These are phyloP conservation scores for Chlorocebus sabaeus DNA, from an alignment of 2,113 vertebrate species.

Conservation along the genomic window DNA sequence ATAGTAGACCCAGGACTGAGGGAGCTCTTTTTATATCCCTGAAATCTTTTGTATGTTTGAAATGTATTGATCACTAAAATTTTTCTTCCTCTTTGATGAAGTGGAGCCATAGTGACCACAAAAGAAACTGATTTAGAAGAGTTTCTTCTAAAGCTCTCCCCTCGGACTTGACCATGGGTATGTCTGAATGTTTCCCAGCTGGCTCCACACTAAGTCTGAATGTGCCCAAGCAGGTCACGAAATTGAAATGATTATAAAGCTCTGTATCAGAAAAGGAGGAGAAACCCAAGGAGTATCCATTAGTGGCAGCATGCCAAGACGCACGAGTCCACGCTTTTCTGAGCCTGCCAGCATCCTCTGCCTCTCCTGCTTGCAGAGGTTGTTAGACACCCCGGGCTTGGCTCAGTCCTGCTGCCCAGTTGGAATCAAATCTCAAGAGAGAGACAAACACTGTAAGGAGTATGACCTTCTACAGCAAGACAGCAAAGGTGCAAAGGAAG, in stretches of 20 bases:
- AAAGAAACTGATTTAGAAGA: not conserved
- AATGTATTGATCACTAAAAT: not conserved
- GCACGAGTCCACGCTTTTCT: not conserved
- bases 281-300: constrained; percentile 27
- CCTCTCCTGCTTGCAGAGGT: fast-evolving
- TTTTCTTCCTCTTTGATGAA: not conserved
- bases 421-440: not conserved
- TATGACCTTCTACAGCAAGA: not conserved
- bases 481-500: not conserved
- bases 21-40: not conserved
- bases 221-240: not conserved
- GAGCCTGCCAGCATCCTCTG: not conserved
- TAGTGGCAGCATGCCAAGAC: not conserved
- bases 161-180: not conserved
- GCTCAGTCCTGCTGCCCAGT: fast-evolving
- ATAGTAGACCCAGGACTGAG: not conserved
- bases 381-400: not conserved
- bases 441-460: not conserved
- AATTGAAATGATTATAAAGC: constrained; percentile 44
- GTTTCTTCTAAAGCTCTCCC: not conserved
- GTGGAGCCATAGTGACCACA: not conserved
- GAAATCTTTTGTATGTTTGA: not conserved
- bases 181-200: not conserved
- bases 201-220: not conserved
- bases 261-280: not conserved